A percentile compares a stretch with the other conserved stretches of the same genome.
These are phyloP conservation scores for Candoia aspera DNA, from an alignment of 2,113 vertebrate genomes.

Conservation along the genomic window DNA sequence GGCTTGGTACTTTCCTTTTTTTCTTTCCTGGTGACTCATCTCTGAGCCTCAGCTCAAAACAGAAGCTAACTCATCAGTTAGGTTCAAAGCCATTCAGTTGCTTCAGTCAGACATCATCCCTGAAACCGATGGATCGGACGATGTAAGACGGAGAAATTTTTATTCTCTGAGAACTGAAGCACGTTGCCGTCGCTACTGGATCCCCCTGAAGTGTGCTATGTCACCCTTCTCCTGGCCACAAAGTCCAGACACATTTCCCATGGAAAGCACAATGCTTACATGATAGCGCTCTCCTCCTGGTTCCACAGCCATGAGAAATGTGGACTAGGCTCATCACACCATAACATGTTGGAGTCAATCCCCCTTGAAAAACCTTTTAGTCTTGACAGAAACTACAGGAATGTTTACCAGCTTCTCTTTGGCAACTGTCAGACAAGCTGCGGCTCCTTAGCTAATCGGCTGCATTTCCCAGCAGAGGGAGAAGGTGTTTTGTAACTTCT, in stretches of 20 bases:
- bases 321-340: background rate
- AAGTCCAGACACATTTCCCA: background rate
- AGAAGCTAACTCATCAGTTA: background rate
- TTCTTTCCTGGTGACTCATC: background rate
- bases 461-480: background rate
- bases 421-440: background rate
- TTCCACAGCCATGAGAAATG: background rate
- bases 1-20: background rate
- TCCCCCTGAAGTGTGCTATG: background rate
- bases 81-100: background rate
- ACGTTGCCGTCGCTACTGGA: background rate
- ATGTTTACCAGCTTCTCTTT: background rate
- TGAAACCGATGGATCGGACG: background rate
- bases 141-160: background rate
- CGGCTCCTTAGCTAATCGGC: background rate
- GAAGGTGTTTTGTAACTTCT: background rate
- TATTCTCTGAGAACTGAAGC: background rate
- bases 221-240: background rate
- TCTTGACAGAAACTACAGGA: background rate
- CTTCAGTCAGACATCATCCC: background rate
- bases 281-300: background rate
- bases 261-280: background rate
- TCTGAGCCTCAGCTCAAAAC: background rate
- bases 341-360: background rate
- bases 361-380: background rate